Evolutionary conservation across 2,797 vertebrate genomes (phyloP).

Genomic region (Enteromius anoplus): DNA sequence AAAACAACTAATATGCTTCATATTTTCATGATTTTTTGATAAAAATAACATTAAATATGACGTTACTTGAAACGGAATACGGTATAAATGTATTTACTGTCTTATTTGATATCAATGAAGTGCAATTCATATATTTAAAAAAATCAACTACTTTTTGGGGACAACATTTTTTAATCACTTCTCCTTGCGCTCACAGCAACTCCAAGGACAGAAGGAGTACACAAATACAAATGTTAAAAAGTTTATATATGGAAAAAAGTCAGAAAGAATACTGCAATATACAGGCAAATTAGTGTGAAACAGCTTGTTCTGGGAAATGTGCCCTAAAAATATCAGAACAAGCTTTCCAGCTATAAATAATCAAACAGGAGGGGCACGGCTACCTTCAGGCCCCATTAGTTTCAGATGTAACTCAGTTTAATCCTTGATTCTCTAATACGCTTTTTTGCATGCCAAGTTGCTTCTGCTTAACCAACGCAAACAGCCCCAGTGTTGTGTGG

Average conservation of each 20-base stretch:
- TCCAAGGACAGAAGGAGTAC: background rate
- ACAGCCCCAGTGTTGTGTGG: constrained; percentile 14
- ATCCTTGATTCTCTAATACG: constrained; percentile 4
- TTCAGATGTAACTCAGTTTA: constrained; percentile 31
- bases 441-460: constrained; percentile 18
- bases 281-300: constrained; percentile 41
- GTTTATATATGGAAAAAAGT: constrained; percentile 2
- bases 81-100: background rate
- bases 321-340: constrained; percentile 49
- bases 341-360: constrained; percentile 44
- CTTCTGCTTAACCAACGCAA: constrained; percentile 44
- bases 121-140: background rate
- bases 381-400: constrained; percentile 31
- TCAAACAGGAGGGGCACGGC: constrained; percentile 11
- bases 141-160: too few species aligned
- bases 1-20: background rate
- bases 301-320: constrained; percentile 35
- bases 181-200: background rate
- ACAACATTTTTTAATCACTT: background rate
- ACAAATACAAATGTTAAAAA: background rate
- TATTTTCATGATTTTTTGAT: background rate
- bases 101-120: background rate
- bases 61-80: background rate
- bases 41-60: background rate
- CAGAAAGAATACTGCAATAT: constrained; percentile 7